These are phyloP conservation scores for Drosophila auraria DNA, from an alignment of 1,140 invertebrate species.

Conservation along the genomic window DNA sequence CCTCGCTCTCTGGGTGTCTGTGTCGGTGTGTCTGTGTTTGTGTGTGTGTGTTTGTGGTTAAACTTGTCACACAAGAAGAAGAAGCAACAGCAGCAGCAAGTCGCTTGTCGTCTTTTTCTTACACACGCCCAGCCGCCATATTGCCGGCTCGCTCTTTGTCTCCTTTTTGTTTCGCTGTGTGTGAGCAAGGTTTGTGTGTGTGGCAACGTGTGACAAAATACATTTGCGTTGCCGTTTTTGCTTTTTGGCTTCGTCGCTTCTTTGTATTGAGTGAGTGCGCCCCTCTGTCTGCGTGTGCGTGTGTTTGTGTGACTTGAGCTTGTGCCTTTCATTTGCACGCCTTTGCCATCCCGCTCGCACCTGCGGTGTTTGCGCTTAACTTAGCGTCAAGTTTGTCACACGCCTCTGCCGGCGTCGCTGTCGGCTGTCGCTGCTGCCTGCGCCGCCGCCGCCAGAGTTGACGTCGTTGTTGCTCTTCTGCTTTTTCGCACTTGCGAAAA, in stretches of 20 bases:
- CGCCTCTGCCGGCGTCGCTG: constrained; percentile 34
- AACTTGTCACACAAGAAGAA: constrained; percentile 84
- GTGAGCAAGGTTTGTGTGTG: neutral
- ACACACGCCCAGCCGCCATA: constrained; percentile 58
- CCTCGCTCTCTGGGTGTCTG: constrained; percentile 38
- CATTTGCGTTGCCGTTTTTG: constrained; percentile 81
- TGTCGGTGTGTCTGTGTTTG: constrained; percentile 24
- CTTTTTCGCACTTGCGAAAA: constrained; percentile 73
- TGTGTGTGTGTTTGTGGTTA: constrained; percentile 78
- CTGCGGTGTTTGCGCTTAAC: constrained; percentile 63
- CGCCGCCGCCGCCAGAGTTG: constrained; percentile 11
- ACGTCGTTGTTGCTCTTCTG: constrained; percentile 57
- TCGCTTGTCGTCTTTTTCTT: constrained; percentile 79
- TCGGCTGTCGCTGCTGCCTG: constrained; percentile 24
- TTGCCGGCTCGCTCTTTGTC: constrained; percentile 66
- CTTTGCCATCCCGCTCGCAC: constrained; percentile 68
- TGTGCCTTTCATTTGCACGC: constrained; percentile 80
- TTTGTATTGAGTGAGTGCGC: constrained; percentile 46
- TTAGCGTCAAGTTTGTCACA: constrained; percentile 83
- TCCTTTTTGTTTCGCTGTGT: constrained; percentile 42
- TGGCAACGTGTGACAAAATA: constrained; percentile 80
- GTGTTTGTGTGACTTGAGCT: constrained; percentile 62
- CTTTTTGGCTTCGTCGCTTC: constrained; percentile 61
- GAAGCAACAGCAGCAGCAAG: constrained; percentile 54
- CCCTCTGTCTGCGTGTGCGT: constrained; percentile 17